These are phyloP conservation scores for Andrena hattorfiana DNA, from an alignment of 2,888 invertebrate genomes.

Conservation along the genomic window DNA sequence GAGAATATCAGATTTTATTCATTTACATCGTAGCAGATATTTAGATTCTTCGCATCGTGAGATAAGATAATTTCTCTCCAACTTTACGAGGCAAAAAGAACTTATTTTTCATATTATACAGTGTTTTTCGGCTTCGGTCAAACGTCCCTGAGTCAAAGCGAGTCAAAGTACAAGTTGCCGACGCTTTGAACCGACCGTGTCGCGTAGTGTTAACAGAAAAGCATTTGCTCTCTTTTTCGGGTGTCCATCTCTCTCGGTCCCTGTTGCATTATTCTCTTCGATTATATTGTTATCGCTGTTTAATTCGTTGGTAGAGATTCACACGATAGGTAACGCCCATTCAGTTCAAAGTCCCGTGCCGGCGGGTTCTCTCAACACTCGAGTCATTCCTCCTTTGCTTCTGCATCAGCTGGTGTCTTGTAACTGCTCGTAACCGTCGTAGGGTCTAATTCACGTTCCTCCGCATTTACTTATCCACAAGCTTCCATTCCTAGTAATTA, in stretches of 20 bases:
- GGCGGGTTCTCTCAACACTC: background rate
- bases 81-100: no score
- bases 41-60: no score
- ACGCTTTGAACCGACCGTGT: background rate
- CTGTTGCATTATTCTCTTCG: background rate
- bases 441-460: background rate
- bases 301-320: background rate
- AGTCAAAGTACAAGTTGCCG: no score
- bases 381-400: background rate
- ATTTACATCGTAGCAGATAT: background rate
- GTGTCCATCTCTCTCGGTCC: background rate
- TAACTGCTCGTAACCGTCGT: background rate
- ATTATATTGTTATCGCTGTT: background rate
- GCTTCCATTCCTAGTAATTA: background rate
- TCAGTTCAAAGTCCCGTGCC: constrained; percentile 32
- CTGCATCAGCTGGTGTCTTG: background rate
- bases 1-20: background rate
- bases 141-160: no score
- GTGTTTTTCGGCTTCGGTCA: no score
- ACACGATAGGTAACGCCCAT: background rate
- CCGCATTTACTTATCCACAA: background rate
- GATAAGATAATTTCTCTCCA: no score
- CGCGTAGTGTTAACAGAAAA: background rate
- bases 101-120: no score
- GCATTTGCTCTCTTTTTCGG: background rate